These are phyloP conservation scores for Myxocyprinus asiaticus DNA, from an alignment of 2,113 vertebrate genomes.

Conservation along the genomic window DNA sequence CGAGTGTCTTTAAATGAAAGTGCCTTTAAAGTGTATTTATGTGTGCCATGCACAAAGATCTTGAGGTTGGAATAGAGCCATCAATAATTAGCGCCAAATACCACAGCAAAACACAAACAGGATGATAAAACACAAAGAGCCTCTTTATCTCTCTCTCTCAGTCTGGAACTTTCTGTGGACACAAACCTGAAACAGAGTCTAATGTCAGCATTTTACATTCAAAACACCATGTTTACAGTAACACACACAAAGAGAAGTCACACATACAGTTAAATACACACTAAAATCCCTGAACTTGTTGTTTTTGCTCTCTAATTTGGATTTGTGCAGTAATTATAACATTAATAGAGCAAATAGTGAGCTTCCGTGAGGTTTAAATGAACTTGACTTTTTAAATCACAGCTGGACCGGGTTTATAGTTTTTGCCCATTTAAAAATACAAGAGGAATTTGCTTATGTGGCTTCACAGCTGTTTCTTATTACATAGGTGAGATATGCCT, in stretches of 20 bases:
- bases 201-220: constrained; percentile 31
- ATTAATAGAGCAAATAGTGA: not conserved
- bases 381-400: not conserved
- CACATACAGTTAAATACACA: too few species aligned
- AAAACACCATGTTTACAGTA: not conserved
- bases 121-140: constrained; percentile 5
- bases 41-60: not conserved
- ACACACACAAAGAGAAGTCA: not conserved
- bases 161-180: constrained; percentile 15
- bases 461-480: not conserved
- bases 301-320: not conserved
- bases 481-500: not conserved
- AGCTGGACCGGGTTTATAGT: not conserved
- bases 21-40: not conserved
- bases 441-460: not conserved
- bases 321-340: not conserved
- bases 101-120: not conserved
- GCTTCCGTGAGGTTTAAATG: not conserved
- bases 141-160: not conserved
- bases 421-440: not conserved
- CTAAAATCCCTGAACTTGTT: not conserved
- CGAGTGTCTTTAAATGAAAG: too few species aligned
- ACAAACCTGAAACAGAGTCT: constrained; percentile 19
- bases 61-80: not conserved
- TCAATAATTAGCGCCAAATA: not conserved